These are phyloP conservation scores for Neosalanx taihuensis DNA, from an alignment of 2,797 vertebrate species.

Conservation along the genomic window DNA sequence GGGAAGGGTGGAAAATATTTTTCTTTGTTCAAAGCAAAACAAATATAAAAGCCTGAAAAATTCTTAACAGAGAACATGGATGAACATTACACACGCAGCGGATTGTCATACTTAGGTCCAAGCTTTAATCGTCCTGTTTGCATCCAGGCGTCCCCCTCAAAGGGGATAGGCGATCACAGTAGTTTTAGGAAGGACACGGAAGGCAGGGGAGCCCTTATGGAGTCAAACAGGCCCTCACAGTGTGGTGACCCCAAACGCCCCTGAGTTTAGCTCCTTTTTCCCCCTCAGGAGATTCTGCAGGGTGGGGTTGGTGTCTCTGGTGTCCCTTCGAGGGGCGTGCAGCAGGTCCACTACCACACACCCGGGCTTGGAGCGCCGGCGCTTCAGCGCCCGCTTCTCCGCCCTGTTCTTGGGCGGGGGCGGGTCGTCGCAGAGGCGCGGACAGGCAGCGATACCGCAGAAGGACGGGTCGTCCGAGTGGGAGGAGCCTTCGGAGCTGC, in stretches of 20 bases:
- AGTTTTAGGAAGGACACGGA: neutral
- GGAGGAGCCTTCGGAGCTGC: conserved; percentile 88
- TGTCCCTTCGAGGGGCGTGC: conserved; percentile 65
- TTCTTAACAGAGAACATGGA: conserved; percentile 26
- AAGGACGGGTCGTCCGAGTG: conserved; percentile 94
- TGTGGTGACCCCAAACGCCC: conserved; percentile 46
- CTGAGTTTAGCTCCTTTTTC: conserved; percentile 46
- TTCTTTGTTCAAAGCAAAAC: conserved; percentile 36
- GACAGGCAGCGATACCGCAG: conserved; percentile 87
- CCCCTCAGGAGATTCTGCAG: conserved; percentile 58
- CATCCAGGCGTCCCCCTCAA: conserved; percentile 27
- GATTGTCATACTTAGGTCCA: conserved; percentile 31
- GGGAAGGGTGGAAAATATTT: conserved; percentile 48
- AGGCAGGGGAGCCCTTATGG: neutral
- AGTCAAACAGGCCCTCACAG: conserved; percentile 57
- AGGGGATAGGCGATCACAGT: conserved; percentile 25
- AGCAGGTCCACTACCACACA: conserved; percentile 79
- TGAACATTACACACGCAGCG: conserved; percentile 10
- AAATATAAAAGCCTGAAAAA: conserved; percentile 48
- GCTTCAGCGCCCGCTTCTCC: conserved; percentile 78
- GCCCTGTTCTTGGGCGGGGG: conserved; percentile 67
- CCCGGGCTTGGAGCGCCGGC: conserved; percentile 75
- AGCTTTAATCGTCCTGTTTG: conserved; percentile 46
- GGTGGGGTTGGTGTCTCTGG: conserved; percentile 40
- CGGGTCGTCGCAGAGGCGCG: conserved; percentile 84